A percentile compares a stretch with the other conserved stretches of the same genome.
Conservation (phyloP, 2,888 invertebrate genomes). For the Scrobipalpa atriplicella region DNA sequence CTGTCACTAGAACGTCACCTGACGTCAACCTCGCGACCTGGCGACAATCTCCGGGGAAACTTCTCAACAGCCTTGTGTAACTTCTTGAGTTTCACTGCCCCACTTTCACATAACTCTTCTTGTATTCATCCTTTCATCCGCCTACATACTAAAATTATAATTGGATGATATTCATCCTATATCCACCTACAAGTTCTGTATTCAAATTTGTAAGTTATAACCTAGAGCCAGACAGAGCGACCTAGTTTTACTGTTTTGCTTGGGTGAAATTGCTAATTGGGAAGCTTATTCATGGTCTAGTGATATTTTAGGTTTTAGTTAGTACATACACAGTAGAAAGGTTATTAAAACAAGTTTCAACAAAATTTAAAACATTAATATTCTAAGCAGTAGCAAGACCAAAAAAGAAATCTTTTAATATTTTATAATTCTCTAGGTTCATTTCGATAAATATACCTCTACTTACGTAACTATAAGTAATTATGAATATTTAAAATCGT, state of each 20-base stretch:
- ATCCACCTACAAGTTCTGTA: not conserved
- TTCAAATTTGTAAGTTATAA: not conserved
- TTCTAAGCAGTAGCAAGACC: too few species aligned
- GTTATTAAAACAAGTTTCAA: too few species aligned
- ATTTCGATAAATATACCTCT: too few species aligned
- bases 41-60: slow-evolving; percentile 7
- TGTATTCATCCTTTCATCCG: not conserved
- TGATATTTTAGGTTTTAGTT: too few species aligned
- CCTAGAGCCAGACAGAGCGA: not conserved
- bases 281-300: not conserved
- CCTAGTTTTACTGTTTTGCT: not conserved
- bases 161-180: not conserved
- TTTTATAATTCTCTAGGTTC: too few species aligned
- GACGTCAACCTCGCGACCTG: not conserved
- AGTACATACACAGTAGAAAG: too few species aligned
- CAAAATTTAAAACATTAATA: too few species aligned
- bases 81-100: slow-evolving; percentile 11
- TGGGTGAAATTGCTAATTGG: not conserved
- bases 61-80: not conserved
- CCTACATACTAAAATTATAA: not conserved
- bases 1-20: slow-evolving; percentile 1
- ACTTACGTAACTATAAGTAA: too few species aligned
- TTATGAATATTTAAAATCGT: too few species aligned
- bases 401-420: too few species aligned
- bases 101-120: not conserved